Percentiles rank a stretch among this genome's conserved stretches.
Evolutionary conservation across 2,888 invertebrate genomes (phyloP).

Genomic region (Helicoverpa assulta): DNA sequence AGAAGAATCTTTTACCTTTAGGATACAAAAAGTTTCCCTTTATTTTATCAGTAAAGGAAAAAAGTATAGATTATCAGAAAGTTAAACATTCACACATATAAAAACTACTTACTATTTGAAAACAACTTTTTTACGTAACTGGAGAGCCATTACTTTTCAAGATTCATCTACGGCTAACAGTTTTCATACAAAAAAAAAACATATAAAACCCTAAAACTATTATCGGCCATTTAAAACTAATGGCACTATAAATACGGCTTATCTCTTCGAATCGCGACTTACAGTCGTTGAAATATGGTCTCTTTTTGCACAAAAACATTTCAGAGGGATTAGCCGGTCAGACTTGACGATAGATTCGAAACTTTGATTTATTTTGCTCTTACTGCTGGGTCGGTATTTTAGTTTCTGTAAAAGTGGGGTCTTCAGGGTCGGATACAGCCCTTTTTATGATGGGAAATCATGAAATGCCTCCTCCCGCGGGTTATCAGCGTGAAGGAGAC

Average conservation of each 20-base stretch:
- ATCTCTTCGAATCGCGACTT: slow-evolving; percentile 24
- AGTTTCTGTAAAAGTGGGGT: slow-evolving; percentile 41
- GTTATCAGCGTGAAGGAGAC: too few species aligned
- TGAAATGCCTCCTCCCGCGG: too few species aligned
- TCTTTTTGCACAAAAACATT: slow-evolving; percentile 31
- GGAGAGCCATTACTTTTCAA: too few species aligned
- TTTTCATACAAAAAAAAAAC: slow-evolving; percentile 37
- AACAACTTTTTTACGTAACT: too few species aligned
- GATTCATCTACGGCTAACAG: not conserved
- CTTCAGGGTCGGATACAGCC: slow-evolving; percentile 2
- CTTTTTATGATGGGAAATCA: too few species aligned
- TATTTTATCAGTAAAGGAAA: too few species aligned
- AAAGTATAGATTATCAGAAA: too few species aligned
- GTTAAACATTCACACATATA: too few species aligned
- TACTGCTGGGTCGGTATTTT: slow-evolving; percentile 36
- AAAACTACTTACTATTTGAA: too few species aligned
- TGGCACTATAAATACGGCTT: slow-evolving; percentile 39
- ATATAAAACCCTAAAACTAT: slow-evolving; percentile 34
- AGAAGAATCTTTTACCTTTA: too few species aligned
- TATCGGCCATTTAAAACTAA: slow-evolving; percentile 49
- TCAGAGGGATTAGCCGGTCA: slow-evolving; percentile 50
- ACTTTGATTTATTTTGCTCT: slow-evolving; percentile 58
- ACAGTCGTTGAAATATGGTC: slow-evolving; percentile 19
- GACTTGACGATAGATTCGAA: slow-evolving; percentile 53
- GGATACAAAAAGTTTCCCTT: too few species aligned